Conservation (phyloP, 2,797 vertebrate species). For the Bovichtus diacanthus region DNA sequence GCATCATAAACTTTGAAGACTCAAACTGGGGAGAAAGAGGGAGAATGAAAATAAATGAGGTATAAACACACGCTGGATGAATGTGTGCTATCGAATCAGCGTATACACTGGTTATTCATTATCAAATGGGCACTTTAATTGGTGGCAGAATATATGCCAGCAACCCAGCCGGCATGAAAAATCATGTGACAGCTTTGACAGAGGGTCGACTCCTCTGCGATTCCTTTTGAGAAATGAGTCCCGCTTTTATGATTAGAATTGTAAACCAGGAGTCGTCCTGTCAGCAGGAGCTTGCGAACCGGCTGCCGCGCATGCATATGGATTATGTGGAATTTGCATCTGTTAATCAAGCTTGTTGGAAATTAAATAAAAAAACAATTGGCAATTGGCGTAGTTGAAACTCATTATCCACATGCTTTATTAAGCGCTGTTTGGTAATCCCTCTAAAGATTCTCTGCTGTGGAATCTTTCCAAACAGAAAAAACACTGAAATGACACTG, state of each 20-base stretch:
- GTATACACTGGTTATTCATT: conserved; percentile 69
- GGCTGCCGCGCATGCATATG: conserved; percentile 32
- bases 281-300: conserved; percentile 35
- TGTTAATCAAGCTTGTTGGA: conserved; percentile 66
- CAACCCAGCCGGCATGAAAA: conserved; percentile 27
- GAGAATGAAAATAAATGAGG: conserved; percentile 69
- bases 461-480: conserved; percentile 53
- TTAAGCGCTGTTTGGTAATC: conserved; percentile 65
- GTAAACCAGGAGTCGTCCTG: conserved; percentile 48
- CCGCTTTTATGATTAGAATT: conserved; percentile 34
- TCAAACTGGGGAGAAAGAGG: conserved; percentile 56
- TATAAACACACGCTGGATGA: conserved; percentile 59
- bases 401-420: conserved; percentile 72
- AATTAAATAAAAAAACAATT: conserved; percentile 75
- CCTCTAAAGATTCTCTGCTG: conserved; percentile 51
- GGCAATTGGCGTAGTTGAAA: conserved; percentile 51
- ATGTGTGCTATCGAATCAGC: conserved; percentile 56
- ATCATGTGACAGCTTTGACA: conserved; percentile 54
- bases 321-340: conserved; percentile 70
- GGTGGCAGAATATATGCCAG: conserved; percentile 41
- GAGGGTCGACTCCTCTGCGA: conserved; percentile 37
- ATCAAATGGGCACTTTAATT: conserved; percentile 67
- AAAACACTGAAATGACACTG: conserved; percentile 42
- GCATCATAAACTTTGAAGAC: conserved; percentile 65
- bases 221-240: conserved; percentile 54